A percentile compares a stretch with the other conserved stretches of the same genome.
Conservation (phyloP, 2,888 invertebrate genomes). For the Pseudolycoriella hygida region DNA sequence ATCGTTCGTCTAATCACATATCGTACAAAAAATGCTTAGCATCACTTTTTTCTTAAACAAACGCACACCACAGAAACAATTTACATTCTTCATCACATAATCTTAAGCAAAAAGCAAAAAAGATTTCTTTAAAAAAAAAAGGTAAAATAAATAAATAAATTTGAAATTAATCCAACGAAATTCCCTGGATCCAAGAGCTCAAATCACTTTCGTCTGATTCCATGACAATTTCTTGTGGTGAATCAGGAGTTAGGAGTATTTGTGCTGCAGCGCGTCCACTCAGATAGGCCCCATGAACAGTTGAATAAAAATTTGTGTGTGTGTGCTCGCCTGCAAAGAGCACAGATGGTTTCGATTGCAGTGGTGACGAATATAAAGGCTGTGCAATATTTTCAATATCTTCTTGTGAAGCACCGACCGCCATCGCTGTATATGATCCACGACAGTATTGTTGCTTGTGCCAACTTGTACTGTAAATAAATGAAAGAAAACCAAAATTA, state of each 20-base stretch:
- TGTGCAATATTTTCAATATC: conserved; percentile 78
- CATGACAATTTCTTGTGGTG: conserved; percentile 44
- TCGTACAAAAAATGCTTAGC: too few species aligned
- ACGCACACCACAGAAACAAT: too few species aligned
- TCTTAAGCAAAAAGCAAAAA: too few species aligned
- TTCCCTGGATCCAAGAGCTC: conserved; percentile 77
- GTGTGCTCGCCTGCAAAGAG: conserved; percentile 93
- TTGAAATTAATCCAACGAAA: conserved; percentile 51
- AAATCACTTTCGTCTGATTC: conserved; percentile 66
- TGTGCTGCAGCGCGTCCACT: conserved; percentile 72
- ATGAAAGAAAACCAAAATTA: background rate
- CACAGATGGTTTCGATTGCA: conserved; percentile 60
- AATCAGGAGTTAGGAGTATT: conserved; percentile 42
- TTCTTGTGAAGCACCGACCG: conserved; percentile 70
- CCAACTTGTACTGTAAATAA: conserved; percentile 65
- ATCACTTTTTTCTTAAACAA: too few species aligned
- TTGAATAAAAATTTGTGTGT: conserved; percentile 86
- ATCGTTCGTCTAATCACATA: too few species aligned
- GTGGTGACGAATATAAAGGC: conserved; percentile 56
- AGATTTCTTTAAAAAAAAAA: background rate
- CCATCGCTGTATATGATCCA: conserved; percentile 84
- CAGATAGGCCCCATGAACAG: conserved; percentile 85
- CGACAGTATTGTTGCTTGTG: conserved; percentile 61
- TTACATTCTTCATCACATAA: too few species aligned
- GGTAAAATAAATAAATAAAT: background rate